These are phyloP conservation scores for Himalopsyche japonica DNA, from an alignment of 2,888 invertebrate species.

Conservation along the genomic window DNA sequence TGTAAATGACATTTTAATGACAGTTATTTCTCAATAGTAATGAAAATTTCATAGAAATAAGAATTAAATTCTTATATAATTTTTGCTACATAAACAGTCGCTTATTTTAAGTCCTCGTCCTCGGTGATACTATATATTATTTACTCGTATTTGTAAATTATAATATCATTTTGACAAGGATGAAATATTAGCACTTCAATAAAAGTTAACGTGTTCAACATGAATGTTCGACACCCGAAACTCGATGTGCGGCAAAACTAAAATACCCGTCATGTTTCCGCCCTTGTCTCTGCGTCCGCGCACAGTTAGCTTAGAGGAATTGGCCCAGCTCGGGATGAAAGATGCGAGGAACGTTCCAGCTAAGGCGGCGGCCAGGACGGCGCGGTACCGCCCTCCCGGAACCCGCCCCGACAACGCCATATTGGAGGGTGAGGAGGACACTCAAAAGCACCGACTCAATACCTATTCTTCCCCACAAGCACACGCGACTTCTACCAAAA, in stretches of 20 bases:
- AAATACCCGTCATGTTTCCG: background rate
- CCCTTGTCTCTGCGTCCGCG: constrained; percentile 12
- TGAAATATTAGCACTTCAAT: no score
- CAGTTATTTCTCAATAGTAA: no score
- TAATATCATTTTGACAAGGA: no score
- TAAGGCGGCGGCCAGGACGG: background rate
- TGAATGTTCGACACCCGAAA: background rate
- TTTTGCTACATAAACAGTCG: no score
- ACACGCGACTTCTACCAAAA: constrained; percentile 1
- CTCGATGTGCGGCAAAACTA: background rate
- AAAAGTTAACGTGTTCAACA: background rate
- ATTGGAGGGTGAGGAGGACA: constrained; percentile 24
- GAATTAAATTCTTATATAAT: no score
- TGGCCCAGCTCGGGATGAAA: constrained; percentile 27
- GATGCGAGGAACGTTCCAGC: background rate
- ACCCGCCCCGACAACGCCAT: constrained; percentile 16
- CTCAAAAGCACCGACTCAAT: constrained; percentile 21
- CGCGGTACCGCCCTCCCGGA: background rate
- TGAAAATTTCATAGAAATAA: no score
- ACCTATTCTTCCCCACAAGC: constrained; percentile 19
- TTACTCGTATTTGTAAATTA: no score
- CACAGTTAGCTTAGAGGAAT: constrained; percentile 34
- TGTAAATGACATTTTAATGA: no score
- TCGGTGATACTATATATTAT: no score
- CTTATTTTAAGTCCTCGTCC: no score